These are phyloP conservation scores for Melipona bicolor DNA, from an alignment of 2,888 invertebrate genomes.

Conservation along the genomic window DNA sequence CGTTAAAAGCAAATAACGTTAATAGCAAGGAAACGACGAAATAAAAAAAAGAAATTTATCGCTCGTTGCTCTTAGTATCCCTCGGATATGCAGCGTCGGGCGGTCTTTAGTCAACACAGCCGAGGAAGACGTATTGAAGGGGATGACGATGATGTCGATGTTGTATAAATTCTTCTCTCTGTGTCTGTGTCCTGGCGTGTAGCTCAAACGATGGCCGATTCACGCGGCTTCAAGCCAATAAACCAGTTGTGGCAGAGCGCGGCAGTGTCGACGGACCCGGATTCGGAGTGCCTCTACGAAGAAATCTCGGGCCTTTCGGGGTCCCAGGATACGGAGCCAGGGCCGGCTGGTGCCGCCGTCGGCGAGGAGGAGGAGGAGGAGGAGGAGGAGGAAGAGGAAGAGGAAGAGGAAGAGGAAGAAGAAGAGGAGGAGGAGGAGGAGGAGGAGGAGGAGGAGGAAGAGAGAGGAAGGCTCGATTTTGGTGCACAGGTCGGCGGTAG, in stretches of 20 bases:
- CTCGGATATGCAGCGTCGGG: slow-evolving; percentile 46
- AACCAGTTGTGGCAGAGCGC: slow-evolving; percentile 82
- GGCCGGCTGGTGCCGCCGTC: slow-evolving; percentile 68
- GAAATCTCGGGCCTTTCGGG: slow-evolving; percentile 81
- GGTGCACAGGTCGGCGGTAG: slow-evolving; percentile 69
- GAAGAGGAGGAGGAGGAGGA: slow-evolving; percentile 10
- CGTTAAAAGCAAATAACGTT: background rate
- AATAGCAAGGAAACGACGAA: background rate
- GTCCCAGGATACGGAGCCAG: slow-evolving; percentile 75
- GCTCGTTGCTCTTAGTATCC: slow-evolving; percentile 56
- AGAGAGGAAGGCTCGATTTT: slow-evolving; percentile 60
- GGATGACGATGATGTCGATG: slow-evolving; percentile 31
- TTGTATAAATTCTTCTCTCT: slow-evolving; percentile 55
- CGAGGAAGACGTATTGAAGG: slow-evolving; percentile 47
- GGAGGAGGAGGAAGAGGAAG: slow-evolving; percentile 71
- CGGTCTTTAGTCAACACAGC: slow-evolving; percentile 44
- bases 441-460: slow-evolving; percentile 80
- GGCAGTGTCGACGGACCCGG: slow-evolving; percentile 80
- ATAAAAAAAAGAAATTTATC: slow-evolving; percentile 30
- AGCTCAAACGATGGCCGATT: slow-evolving; percentile 83
- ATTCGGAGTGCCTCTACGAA: slow-evolving; percentile 83
- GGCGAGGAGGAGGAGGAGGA: slow-evolving; percentile 77
- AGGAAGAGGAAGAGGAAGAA: slow-evolving; percentile 78
- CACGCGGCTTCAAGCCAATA: slow-evolving; percentile 84
- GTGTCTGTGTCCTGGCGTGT: slow-evolving; percentile 64